Percentiles rank a stretch among this genome's conserved stretches.
Conservation (phyloP, 1,140 invertebrate genomes). For the Dryas iulia region DNA sequence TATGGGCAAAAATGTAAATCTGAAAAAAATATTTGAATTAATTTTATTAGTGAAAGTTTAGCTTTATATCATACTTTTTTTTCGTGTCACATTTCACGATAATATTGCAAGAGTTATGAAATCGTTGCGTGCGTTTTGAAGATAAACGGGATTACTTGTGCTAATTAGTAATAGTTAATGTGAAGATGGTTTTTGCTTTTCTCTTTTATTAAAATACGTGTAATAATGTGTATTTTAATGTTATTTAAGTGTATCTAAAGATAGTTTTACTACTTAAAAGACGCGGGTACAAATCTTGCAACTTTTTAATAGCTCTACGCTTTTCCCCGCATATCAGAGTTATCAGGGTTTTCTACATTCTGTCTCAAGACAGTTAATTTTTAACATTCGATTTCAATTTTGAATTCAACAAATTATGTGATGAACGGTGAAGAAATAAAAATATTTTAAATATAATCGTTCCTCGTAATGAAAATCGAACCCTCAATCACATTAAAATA, state of each 20-base stretch:
- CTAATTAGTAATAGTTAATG: neutral
- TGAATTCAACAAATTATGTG: too few species aligned
- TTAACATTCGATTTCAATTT: too few species aligned
- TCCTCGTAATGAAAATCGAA: neutral
- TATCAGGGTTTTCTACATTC: too few species aligned
- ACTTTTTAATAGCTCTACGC: too few species aligned
- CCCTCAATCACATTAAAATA: accelerated
- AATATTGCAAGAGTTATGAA: neutral
- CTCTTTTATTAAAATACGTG: neutral
- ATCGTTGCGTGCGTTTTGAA: neutral
- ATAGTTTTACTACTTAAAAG: too few species aligned
- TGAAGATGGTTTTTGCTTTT: neutral
- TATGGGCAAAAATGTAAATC: too few species aligned
- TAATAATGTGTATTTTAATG: neutral
- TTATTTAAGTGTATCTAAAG: too few species aligned
- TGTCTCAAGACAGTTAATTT: too few species aligned
- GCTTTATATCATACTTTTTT: neutral
- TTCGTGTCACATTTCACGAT: neutral
- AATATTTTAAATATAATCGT: neutral
- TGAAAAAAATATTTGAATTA: too few species aligned
- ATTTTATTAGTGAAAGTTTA: neutral
- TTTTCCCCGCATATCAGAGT: too few species aligned
- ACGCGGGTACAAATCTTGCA: too few species aligned
- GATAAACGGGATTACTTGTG: neutral
- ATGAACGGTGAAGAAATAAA: too few species aligned